Base-by-base conservation (phyloP, 2,113 vertebrate species). In the Manacus vitellinus region DNA sequence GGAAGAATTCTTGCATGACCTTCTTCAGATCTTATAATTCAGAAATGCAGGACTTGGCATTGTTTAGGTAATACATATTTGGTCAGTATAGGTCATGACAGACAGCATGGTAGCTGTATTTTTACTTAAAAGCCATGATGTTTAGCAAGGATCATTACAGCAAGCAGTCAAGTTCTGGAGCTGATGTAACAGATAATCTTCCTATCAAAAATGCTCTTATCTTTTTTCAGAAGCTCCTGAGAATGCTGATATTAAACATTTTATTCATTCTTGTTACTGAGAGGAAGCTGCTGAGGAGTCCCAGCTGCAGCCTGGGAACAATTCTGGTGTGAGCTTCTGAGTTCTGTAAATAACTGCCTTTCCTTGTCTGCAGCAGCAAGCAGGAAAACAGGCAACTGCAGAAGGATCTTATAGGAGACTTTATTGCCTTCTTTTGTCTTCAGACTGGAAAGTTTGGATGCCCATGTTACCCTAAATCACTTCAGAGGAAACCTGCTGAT, bases 181-280 rank as follows among this genome's bases (percentile, higher is more conserved):
- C 47, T 92, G 44, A 59, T 6, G 0, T 80, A 28, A 46, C 24
- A 44, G 33, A 61, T 63, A 66, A 54, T 90, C 28, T 59, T 78
- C 20, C 33, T 59, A 43, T 55, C 16, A 79, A 46, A 71, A 79
- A 72, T 41, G 27, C 58, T 85, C 23, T 82, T 55, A 56, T 25
- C 30, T 81, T 86, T 70, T 83, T 76, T 81, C 70, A 74, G 44
- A 93, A 85, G 43, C 52, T 89, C 10, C 71, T 61, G 30, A 93
- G 88, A 78, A 95, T 85, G 88, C 82, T 75, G 52, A 55, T 93
- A 43, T 22, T 63, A 87, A 97, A 19, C 85, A 87, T 88, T 94
- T 93, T 77, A 75, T 78, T 92, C 30, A 44, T 91, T 94, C 85
- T 85, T 91, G 20, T 81, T 41, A 35, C 39, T 59, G 47, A 82